phyloP scores from a whole-genome alignment of 2,113 vertebrate species.

The Halichoerus grypus region DNA sequence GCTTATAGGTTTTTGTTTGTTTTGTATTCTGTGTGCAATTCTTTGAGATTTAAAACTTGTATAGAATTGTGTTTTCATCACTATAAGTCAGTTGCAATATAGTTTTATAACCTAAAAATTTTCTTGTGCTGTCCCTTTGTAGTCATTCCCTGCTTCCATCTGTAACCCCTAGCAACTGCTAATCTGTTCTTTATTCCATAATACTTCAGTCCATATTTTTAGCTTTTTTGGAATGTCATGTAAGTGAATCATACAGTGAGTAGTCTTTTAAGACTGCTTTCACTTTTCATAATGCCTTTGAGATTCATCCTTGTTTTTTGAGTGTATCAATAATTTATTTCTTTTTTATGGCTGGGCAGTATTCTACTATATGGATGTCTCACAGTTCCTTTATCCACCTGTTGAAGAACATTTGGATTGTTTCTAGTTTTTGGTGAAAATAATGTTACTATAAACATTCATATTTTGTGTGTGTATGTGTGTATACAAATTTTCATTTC shows the following conservation, averaged over 20 bases:
- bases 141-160: neutral
- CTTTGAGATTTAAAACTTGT: neutral
- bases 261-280: neutral
- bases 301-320: neutral
- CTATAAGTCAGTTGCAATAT: neutral
- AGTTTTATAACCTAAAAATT: neutral
- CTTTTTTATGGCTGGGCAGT: neutral
- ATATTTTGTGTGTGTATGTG: neutral
- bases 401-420: neutral
- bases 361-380: neutral
- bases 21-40: neutral
- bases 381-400: neutral
- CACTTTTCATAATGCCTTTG: neutral
- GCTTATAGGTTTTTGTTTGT: neutral
- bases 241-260: neutral
- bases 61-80: neutral
- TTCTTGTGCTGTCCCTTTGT: neutral
- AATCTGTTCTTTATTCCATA: neutral
- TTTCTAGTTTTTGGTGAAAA: neutral
- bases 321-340: neutral
- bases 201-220: neutral
- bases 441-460: neutral
- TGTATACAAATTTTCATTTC: neutral
- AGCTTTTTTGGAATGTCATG: neutral
- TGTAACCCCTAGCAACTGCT: fast-evolving